These are phyloP conservation scores for Heliothis peltigera DNA, from an alignment of 2,888 invertebrate genomes.

Conservation along the genomic window DNA sequence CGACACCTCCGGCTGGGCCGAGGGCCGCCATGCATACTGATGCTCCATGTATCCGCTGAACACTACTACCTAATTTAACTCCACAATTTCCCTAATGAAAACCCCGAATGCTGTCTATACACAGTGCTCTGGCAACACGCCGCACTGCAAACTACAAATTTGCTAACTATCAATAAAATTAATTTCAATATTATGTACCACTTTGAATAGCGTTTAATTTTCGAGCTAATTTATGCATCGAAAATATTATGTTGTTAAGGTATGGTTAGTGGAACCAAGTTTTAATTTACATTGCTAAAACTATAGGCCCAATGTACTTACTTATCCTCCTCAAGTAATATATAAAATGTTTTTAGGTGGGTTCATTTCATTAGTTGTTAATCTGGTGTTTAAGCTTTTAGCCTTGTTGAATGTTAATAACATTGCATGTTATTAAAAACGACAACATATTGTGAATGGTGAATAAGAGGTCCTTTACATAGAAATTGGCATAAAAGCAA, in stretches of 20 bases:
- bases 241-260: slow-evolving; percentile 1
- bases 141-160: slow-evolving; percentile 31
- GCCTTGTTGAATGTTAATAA: neutral
- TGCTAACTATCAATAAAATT: slow-evolving; percentile 42
- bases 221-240: slow-evolving; percentile 31
- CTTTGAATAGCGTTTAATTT: slow-evolving; percentile 35
- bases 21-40: slow-evolving; percentile 70
- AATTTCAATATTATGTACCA: slow-evolving; percentile 44
- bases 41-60: slow-evolving; percentile 52
- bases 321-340: neutral
- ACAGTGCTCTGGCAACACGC: slow-evolving; percentile 22
- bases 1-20: slow-evolving; percentile 63
- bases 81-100: slow-evolving; percentile 69
- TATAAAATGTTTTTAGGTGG: neutral
- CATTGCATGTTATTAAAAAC: neutral
- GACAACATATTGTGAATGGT: slow-evolving; percentile 29
- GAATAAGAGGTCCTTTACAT: slow-evolving; percentile 58
- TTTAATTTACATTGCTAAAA: slow-evolving; percentile 8
- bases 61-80: slow-evolving; percentile 65
- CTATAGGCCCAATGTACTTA: neutral
- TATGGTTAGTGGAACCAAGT: slow-evolving; percentile 2
- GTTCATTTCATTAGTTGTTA: neutral
- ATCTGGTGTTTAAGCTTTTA: neutral
- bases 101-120: slow-evolving; percentile 51
- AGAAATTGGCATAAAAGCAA: slow-evolving; percentile 53